Conservation (phyloP, 2,113 vertebrate genomes). For the Chrysochloris asiatica region DNA sequence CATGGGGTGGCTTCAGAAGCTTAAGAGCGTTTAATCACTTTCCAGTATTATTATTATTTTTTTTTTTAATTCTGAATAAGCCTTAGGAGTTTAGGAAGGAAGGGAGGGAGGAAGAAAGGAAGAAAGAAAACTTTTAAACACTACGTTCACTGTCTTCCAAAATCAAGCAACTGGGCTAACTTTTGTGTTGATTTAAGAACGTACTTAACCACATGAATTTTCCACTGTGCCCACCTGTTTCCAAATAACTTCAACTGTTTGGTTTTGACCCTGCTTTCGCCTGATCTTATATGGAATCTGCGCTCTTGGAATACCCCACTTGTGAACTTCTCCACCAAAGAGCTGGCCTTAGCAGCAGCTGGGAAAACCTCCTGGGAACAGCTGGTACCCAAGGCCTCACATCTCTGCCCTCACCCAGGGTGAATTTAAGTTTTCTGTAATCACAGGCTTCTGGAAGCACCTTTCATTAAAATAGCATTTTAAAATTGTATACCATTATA, state of each 20-base stretch:
- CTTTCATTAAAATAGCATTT: neutral
- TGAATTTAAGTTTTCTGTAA: neutral
- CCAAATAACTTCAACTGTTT: constrained; percentile 70
- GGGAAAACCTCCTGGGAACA: constrained; percentile 84
- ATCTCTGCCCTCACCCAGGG: neutral
- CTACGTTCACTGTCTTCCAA: neutral
- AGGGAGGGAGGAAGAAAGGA: rapidly evolving
- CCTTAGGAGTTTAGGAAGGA: neutral
- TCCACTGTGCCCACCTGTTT: constrained; percentile 83
- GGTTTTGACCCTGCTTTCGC: constrained; percentile 78
- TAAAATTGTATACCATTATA: neutral
- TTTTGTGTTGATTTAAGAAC: constrained; percentile 18
- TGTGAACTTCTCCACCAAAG: neutral
- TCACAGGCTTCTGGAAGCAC: neutral
- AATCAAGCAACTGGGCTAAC: constrained; percentile 26
- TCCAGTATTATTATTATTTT: too few species aligned
- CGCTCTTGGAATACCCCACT: constrained; percentile 42
- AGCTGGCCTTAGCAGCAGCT: constrained; percentile 76
- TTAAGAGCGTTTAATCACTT: too few species aligned
- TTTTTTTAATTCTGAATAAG: neutral
- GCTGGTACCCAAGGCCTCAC: constrained; percentile 72
- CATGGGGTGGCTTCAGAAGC: too few species aligned
- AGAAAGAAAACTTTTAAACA: neutral
- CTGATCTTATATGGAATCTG: neutral
- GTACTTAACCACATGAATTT: constrained; percentile 69